These are phyloP conservation scores for Mesembrinibis cayennensis DNA, from an alignment of 2,113 vertebrate species.

Conservation along the genomic window DNA sequence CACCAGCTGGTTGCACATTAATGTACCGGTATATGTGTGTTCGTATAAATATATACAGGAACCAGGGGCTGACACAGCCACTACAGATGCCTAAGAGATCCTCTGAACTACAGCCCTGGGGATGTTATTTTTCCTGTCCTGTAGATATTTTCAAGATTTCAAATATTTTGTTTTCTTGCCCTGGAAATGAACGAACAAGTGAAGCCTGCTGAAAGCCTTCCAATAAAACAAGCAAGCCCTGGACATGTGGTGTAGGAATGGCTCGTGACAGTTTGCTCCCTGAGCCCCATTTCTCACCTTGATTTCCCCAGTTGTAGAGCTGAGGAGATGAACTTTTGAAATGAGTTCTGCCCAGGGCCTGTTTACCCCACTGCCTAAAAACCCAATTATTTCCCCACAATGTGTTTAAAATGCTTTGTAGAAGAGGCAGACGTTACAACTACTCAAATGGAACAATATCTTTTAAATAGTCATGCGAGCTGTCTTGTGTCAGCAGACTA, in stretches of 20 bases:
- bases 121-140: background rate
- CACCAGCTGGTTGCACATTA: fast-evolving
- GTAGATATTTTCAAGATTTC: background rate
- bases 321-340: background rate
- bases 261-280: background rate
- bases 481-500: background rate
- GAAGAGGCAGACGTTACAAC: background rate
- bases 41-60: background rate
- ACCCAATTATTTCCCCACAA: background rate
- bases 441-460: background rate
- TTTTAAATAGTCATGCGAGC: background rate
- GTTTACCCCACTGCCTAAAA: background rate
- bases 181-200: background rate
- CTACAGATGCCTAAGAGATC: no score
- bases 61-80: background rate
- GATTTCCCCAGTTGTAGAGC: background rate
- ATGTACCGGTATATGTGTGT: fast-evolving
- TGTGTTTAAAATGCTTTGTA: background rate
- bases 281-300: background rate
- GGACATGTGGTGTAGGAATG: fast-evolving
- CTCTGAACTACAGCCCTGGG: conserved; percentile 73
- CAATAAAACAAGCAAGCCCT: background rate
- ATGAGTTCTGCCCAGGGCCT: background rate
- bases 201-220: background rate
- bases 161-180: background rate